Conservation (phyloP, 2,113 vertebrate genomes). For the Ophiodon elongatus region DNA sequence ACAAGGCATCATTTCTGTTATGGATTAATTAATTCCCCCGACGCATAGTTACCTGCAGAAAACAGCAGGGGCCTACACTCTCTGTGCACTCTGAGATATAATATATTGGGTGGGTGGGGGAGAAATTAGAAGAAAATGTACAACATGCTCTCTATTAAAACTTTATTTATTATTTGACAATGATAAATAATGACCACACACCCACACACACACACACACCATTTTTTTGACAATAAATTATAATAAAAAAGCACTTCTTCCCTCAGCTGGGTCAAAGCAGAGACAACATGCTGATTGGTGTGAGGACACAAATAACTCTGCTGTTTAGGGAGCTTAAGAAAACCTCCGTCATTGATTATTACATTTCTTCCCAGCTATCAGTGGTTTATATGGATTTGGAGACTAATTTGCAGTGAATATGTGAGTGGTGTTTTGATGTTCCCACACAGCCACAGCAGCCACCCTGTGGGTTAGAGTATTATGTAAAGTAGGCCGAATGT, state of each 20-base stretch:
- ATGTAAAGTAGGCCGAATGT: constrained; percentile 65
- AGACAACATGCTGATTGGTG: constrained; percentile 34
- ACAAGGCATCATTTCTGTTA: constrained; percentile 36
- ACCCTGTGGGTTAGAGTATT: constrained; percentile 45
- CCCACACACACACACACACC: not conserved
- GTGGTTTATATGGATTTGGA: constrained; percentile 64
- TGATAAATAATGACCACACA: constrained; percentile 25
- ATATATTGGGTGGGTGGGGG: not conserved
- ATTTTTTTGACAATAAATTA: constrained; percentile 50
- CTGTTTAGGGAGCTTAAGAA: constrained; percentile 55
- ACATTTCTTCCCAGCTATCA: constrained; percentile 56
- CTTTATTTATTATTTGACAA: constrained; percentile 11
- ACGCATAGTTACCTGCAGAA: constrained; percentile 42
- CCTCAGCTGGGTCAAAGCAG: constrained; percentile 13
- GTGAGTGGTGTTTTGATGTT: constrained; percentile 59
- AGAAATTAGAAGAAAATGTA: constrained; percentile 29
- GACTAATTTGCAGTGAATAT: constrained; percentile 67
- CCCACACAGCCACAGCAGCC: constrained; percentile 27
- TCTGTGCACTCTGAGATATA: constrained; percentile 6
- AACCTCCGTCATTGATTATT: constrained; percentile 62
- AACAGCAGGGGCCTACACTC: constrained; percentile 29
- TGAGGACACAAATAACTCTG: constrained; percentile 52
- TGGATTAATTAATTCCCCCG: constrained; percentile 32
- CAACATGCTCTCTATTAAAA: constrained; percentile 48
- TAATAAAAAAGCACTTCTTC: constrained; percentile 21